phyloP scores from a whole-genome alignment of 2,797 vertebrate genomes.

The Thripadectes ignobilis region DNA sequence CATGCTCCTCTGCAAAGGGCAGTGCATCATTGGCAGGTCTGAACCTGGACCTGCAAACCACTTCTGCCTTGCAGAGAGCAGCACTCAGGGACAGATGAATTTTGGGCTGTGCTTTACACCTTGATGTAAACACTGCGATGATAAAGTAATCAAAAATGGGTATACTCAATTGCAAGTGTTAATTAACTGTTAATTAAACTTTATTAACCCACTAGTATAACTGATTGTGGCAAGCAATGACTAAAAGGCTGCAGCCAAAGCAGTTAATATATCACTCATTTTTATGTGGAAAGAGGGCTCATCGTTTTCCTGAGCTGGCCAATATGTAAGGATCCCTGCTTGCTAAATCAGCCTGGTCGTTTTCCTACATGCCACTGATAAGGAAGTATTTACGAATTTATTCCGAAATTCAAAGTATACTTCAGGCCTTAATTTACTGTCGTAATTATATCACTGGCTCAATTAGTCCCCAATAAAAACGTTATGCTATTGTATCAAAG shows the following conservation, averaged over 20 bases:
- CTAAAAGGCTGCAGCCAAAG: slow-evolving; percentile 15
- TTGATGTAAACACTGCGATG: neutral
- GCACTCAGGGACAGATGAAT: neutral
- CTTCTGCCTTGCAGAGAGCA: neutral
- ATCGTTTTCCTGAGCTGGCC: neutral
- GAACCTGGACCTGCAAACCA: neutral
- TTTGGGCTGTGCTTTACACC: neutral
- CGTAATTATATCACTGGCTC: slow-evolving; percentile 73
- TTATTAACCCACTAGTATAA: slow-evolving; percentile 59
- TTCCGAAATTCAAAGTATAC: slow-evolving; percentile 53
- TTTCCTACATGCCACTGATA: slow-evolving; percentile 33
- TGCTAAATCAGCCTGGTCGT: neutral
- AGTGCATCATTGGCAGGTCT: neutral
- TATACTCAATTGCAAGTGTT: slow-evolving; percentile 1
- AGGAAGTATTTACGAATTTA: slow-evolving; percentile 53
- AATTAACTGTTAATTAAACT: slow-evolving; percentile 64
- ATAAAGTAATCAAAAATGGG: slow-evolving; percentile 24
- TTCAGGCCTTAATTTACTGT: slow-evolving; percentile 64
- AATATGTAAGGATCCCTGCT: neutral
- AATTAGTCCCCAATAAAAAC: slow-evolving; percentile 67
- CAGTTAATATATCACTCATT: slow-evolving; percentile 28
- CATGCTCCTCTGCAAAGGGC: neutral
- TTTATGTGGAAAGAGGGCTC: slow-evolving; percentile 19
- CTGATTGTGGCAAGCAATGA: neutral
- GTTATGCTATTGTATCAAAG: slow-evolving; percentile 8